phyloP scores from a whole-genome alignment of 92 coral and sea anemone genomes.

The Muricea muricata region DNA sequence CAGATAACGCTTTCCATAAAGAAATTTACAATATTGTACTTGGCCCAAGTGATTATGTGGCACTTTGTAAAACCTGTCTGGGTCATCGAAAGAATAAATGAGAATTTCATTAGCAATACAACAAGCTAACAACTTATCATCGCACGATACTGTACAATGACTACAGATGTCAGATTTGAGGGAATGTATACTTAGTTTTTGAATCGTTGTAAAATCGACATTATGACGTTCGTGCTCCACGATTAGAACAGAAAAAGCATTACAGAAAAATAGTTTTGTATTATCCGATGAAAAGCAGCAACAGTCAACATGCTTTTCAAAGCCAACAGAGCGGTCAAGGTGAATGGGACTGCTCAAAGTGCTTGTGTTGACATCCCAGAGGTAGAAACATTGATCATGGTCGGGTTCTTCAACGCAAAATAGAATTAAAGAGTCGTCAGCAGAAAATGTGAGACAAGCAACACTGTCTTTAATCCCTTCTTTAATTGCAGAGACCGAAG shows the following conservation, averaged over 20 bases:
- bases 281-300: constrained; percentile 23
- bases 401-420: background rate
- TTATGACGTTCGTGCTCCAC: background rate
- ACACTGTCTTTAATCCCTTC: background rate
- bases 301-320: background rate
- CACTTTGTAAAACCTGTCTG: background rate
- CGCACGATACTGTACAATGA: constrained; percentile 3
- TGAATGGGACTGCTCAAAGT: background rate
- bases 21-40: constrained; percentile 51
- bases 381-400: background rate
- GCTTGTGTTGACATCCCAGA: background rate
- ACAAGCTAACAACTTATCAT: background rate
- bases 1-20: constrained; percentile 53
- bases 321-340: background rate
- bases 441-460: constrained; percentile 8
- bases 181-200: too few relatives aligned
- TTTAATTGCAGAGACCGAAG: background rate
- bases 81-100: background rate
- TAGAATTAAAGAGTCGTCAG: background rate
- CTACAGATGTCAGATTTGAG: background rate
- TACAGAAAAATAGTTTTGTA: background rate
- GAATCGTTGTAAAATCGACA: too few relatives aligned
- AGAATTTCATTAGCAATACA: constrained; percentile 1
- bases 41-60: constrained; percentile 52
- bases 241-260: background rate